Evolutionary conservation across 2,797 vertebrate species (phyloP).

Genomic region (Arnoldichthys spilopterus): DNA sequence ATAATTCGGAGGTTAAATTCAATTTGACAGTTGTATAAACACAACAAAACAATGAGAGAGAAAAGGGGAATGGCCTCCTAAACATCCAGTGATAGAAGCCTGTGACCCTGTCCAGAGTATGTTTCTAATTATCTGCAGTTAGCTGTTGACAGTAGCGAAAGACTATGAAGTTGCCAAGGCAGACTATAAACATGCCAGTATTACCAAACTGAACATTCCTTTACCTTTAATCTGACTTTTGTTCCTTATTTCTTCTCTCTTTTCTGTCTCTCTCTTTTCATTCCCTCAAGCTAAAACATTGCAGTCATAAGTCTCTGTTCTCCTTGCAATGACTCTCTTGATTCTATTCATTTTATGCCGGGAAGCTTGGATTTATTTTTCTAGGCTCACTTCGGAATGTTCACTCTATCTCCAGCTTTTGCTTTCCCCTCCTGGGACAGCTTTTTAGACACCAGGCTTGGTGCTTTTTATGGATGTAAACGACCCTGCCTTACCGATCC

Average conservation of each 20-base stretch:
- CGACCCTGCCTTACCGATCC: background rate
- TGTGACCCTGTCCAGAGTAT: slow-evolving; percentile 26
- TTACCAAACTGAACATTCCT: slow-evolving; percentile 1
- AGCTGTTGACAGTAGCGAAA: background rate
- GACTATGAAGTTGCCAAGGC: background rate
- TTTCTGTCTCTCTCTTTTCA: background rate
- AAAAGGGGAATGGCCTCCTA: background rate
- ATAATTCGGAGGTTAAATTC: too few species aligned
- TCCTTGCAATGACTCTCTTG: background rate
- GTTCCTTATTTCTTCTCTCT: background rate
- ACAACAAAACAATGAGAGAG: background rate
- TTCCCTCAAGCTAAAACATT: background rate
- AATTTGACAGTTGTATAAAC: background rate
- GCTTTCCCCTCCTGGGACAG: background rate
- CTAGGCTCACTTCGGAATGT: slow-evolving; percentile 17
- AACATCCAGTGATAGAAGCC: background rate
- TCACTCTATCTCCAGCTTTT: background rate
- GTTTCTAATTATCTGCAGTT: slow-evolving; percentile 41
- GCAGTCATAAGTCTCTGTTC: background rate
- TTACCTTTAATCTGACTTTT: background rate
- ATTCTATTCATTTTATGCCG: slow-evolving; percentile 3
- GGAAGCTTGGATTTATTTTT: background rate
- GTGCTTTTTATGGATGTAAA: slow-evolving; percentile 5
- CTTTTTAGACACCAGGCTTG: slow-evolving; percentile 7
- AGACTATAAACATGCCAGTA: background rate